phyloP scores from a whole-genome alignment of 2,888 invertebrate genomes.

The Aspidiotus rigidus region DNA sequence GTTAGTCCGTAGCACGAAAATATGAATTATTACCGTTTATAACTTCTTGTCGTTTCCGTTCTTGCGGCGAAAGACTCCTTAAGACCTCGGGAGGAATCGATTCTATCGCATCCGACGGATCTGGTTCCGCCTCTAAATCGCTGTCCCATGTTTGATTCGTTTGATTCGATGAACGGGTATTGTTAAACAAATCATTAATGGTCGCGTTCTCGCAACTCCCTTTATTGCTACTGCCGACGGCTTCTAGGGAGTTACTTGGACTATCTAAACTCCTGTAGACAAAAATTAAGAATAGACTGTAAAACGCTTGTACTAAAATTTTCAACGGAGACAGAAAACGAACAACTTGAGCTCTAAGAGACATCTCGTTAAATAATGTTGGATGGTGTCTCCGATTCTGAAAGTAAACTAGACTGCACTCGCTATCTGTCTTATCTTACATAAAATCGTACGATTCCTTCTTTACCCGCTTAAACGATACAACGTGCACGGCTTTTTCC shows the following conservation, averaged over 20 bases:
- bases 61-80: constrained; percentile 62
- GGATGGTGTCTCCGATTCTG: too few species aligned
- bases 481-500: too few species aligned
- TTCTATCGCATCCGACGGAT: constrained; percentile 70
- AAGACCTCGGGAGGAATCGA: constrained; percentile 65
- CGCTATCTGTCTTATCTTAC: too few species aligned
- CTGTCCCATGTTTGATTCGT: constrained; percentile 44
- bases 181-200: constrained; percentile 21
- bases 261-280: constrained; percentile 55
- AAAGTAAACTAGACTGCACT: too few species aligned
- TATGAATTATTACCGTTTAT: constrained; percentile 60
- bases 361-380: too few species aligned
- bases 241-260: constrained; percentile 63
- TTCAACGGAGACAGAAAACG: too few species aligned
- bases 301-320: too few species aligned
- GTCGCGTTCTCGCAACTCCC: constrained; percentile 36
- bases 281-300: too few species aligned
- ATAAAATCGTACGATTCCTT: too few species aligned
- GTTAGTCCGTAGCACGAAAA: background rate
- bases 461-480: too few species aligned
- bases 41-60: constrained; percentile 84
- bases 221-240: constrained; percentile 45
- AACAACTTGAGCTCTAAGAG: too few species aligned
- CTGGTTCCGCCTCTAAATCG: constrained; percentile 57
- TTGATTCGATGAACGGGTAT: constrained; percentile 38